These are phyloP conservation scores for Chrosomus eos DNA, from an alignment of 2,797 vertebrate genomes.

Conservation along the genomic window DNA sequence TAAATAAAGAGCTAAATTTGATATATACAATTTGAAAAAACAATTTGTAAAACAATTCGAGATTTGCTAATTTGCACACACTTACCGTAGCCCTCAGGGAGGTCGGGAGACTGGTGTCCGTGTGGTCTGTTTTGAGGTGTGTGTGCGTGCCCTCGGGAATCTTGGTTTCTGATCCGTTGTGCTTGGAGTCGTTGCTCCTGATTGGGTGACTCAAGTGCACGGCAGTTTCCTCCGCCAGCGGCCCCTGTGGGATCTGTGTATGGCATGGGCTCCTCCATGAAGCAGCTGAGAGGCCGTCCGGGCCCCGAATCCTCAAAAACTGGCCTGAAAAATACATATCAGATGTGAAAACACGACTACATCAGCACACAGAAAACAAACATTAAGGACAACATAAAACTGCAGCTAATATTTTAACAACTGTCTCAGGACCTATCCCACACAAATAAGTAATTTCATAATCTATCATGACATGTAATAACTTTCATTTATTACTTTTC, in stretches of 20 bases:
- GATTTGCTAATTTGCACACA: background rate
- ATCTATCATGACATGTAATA: background rate
- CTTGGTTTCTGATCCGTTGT: conserved; percentile 88
- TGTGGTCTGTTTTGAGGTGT: conserved; percentile 94
- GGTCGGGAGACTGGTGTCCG: conserved; percentile 92
- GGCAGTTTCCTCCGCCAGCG: conserved; percentile 89
- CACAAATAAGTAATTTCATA: background rate
- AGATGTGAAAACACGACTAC: background rate
- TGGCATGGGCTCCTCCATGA: conserved; percentile 93
- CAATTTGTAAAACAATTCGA: no score
- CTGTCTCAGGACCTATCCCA: background rate
- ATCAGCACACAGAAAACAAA: background rate
- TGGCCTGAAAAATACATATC: conserved; percentile 66
- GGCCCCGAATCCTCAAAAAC: conserved; percentile 89
- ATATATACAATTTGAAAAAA: no score
- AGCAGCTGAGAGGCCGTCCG: conserved; percentile 87
- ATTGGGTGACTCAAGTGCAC: conserved; percentile 87
- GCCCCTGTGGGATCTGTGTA: conserved; percentile 92
- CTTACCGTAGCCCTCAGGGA: conserved; percentile 91
- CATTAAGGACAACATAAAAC: background rate
- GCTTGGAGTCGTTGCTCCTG: conserved; percentile 90
- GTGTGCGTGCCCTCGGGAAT: conserved; percentile 85
- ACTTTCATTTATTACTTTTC: background rate
- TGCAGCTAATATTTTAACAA: background rate
- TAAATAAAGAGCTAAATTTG: background rate